These are phyloP conservation scores for Orthosia incerta DNA, from an alignment of 2,888 invertebrate species.

Conservation along the genomic window DNA sequence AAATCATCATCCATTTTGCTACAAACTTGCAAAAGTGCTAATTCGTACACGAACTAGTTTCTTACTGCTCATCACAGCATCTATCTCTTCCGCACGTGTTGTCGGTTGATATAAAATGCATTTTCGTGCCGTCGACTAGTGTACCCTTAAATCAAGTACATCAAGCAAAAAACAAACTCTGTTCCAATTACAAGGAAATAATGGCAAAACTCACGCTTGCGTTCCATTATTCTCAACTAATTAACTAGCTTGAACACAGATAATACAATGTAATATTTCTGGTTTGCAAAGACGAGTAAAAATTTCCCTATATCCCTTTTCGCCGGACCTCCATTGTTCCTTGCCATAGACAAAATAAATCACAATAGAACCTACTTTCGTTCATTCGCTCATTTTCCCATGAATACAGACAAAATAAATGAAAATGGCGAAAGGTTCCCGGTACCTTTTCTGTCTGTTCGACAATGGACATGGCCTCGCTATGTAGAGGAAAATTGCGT, in stretches of 20 bases:
- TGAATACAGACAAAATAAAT: conserved; percentile 63
- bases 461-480: conserved; percentile 52
- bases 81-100: no score
- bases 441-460: conserved; percentile 48
- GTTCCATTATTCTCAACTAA: conserved; percentile 23
- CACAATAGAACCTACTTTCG: conserved; percentile 55
- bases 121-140: no score
- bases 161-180: not conserved
- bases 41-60: no score
- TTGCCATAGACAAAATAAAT: conserved; percentile 53
- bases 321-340: conserved; percentile 48
- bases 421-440: conserved; percentile 53
- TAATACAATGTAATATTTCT: conserved; percentile 36
- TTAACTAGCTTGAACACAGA: conserved; percentile 17
- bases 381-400: conserved; percentile 54
- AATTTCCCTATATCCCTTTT: conserved; percentile 26
- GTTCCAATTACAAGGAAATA: not conserved
- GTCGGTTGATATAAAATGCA: no score
- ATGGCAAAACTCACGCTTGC: not conserved
- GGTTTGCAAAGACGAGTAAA: conserved; percentile 22
- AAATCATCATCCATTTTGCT: no score
- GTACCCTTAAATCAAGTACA: no score
- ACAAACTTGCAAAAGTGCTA: no score
- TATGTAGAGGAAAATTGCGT: conserved; percentile 51
- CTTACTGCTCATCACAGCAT: no score